These are phyloP conservation scores for Tauraco hartlaubi DNA, from an alignment of 2,797 vertebrate genomes.

Conservation along the genomic window DNA sequence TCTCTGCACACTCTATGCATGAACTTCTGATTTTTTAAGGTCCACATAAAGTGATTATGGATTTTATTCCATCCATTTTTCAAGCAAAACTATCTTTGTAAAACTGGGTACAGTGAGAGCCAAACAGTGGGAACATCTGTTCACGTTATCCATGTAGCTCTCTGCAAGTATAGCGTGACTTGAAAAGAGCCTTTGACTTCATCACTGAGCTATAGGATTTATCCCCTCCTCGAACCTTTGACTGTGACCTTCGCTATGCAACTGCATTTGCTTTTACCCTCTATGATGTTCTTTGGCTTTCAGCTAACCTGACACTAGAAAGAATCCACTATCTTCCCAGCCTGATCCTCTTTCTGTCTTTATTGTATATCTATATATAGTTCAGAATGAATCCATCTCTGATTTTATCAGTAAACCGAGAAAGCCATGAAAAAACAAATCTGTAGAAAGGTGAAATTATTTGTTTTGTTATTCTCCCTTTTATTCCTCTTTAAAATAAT, in stretches of 20 bases:
- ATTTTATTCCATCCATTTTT: neutral
- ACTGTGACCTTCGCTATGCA: neutral
- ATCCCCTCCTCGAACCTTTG: neutral
- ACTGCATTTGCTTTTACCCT: neutral
- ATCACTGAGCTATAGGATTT: constrained; percentile 2
- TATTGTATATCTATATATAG: neutral
- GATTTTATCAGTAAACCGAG: neutral
- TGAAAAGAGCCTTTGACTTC: constrained; percentile 27
- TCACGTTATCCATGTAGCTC: neutral
- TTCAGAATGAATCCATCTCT: neutral
- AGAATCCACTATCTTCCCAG: neutral
- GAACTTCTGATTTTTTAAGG: neutral
- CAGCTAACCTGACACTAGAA: neutral
- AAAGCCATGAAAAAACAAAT: neutral
- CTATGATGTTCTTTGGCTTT: neutral
- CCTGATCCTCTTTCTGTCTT: neutral
- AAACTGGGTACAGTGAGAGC: neutral
- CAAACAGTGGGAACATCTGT: neutral
- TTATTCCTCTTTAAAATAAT: neutral
- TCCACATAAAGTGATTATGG: neutral
- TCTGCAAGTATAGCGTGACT: neutral
- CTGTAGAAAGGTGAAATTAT: neutral
- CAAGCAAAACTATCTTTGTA: neutral
- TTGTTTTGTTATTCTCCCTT: neutral
- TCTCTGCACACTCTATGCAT: neutral